These are phyloP conservation scores for Uromys caudimaculatus DNA, from an alignment of 2,797 vertebrate species.

Conservation along the genomic window DNA sequence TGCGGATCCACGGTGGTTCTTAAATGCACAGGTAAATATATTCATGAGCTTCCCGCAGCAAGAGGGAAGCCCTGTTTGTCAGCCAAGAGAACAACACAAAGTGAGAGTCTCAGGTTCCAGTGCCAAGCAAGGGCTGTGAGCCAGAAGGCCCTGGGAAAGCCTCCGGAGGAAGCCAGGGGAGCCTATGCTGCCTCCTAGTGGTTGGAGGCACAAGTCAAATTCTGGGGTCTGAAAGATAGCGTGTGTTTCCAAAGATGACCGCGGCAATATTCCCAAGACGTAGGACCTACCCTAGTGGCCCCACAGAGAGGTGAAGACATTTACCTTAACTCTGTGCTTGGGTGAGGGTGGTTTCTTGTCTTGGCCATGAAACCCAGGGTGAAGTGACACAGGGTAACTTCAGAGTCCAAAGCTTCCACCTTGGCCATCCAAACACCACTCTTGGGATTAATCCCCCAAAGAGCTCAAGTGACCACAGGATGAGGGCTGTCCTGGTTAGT, in stretches of 20 bases:
- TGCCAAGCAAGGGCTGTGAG: background rate
- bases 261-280: background rate
- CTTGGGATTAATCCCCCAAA: background rate
- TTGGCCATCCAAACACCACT: background rate
- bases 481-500: background rate
- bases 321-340: background rate
- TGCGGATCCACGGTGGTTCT: constrained; percentile 6
- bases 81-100: background rate
- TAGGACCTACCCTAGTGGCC: rapidly evolving
- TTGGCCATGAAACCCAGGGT: background rate
- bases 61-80: background rate
- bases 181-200: background rate
- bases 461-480: background rate
- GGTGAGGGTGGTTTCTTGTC: background rate
- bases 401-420: background rate
- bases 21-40: constrained; percentile 54
- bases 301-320: background rate
- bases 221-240: background rate
- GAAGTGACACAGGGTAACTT: background rate
- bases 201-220: background rate
- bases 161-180: background rate
- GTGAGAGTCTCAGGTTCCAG: background rate
- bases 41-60: background rate
- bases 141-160: background rate
- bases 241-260: background rate